These are phyloP conservation scores for Danionella dracula DNA, from an alignment of 2,797 vertebrate genomes.

Conservation along the genomic window DNA sequence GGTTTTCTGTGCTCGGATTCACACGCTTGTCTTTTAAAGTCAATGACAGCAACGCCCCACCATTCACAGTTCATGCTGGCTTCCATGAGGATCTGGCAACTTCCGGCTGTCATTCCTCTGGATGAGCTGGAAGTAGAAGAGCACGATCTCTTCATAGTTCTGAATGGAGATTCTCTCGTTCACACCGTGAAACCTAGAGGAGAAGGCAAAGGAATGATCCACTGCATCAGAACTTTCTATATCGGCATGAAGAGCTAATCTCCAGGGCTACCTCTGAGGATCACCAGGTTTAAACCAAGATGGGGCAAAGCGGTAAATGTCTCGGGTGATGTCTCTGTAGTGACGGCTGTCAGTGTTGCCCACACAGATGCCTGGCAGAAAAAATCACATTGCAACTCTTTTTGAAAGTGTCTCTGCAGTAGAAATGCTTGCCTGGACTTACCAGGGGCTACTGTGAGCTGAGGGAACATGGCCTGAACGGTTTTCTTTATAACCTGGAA, in stretches of 20 bases:
- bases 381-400: slow-evolving; percentile 15
- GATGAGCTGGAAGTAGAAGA: slow-evolving; percentile 85
- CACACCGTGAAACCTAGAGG: slow-evolving; percentile 82
- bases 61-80: slow-evolving; percentile 77
- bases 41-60: not conserved
- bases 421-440: slow-evolving; percentile 14
- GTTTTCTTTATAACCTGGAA: slow-evolving; percentile 85
- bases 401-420: not conserved
- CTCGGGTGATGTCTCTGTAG: slow-evolving; percentile 72
- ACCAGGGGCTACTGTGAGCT: slow-evolving; percentile 83
- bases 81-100: slow-evolving; percentile 64
- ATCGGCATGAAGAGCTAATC: not conserved
- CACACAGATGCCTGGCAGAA: slow-evolving; percentile 75
- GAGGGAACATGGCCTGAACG: slow-evolving; percentile 78
- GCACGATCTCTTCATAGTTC: slow-evolving; percentile 77
- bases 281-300: slow-evolving; percentile 68
- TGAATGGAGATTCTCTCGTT: slow-evolving; percentile 88
- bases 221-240: not conserved
- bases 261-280: slow-evolving; percentile 71
- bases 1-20: not conserved
- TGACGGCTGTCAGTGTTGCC: slow-evolving; percentile 90
- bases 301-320: slow-evolving; percentile 84
- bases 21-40: not conserved
- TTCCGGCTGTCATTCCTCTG: slow-evolving; percentile 80
- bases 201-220: not conserved